Evolutionary conservation across 2,797 vertebrate genomes (phyloP), one percentile per base, ranked within the genome.

Genomic region (Columba guinea): DNA sequence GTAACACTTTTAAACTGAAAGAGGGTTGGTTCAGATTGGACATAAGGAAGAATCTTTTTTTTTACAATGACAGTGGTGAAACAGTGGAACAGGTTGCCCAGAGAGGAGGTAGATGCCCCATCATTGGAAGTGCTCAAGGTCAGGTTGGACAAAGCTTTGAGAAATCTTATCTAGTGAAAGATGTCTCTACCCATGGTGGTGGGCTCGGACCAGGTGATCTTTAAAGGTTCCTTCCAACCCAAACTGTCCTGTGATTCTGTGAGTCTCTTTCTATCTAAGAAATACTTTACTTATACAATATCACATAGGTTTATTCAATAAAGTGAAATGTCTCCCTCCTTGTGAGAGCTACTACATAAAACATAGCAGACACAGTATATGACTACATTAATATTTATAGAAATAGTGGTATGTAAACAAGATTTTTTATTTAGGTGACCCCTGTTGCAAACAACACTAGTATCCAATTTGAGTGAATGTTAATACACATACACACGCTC

Each of bases 361-460:
- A 65, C 9, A 35, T 75, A 82, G 63, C 10, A 92, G 17, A 79
- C 5, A 2, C 15, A 49, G 20, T 74, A 18, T 91, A 69, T 69
- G 16, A 80, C 55, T 58, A 14, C 48, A 84, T 69, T 84, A 92
- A 86, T 94, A 94, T 93, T 93, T 87, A 64, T 86, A 86, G 80
- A 94, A 89, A 51, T 51, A 53, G 2, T 48, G 32, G 15, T n/a
- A 46, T 63, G 24, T 81, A 94, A 93, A 90, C 77, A 82, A 90
- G 67, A 3, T 73, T 87, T 93, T 92, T 92, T 65, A 84, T 68
- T 84, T 53, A 51, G 90, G 88, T 62, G 27, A 35, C 90, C 82
- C 92, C 76, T 71, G 20, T 84, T 74, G 79, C 70, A 83, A 67
- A 63, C 32, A 81, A 19, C 1, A 10, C 59, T 84, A 49, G 28